A percentile compares a stretch with the other conserved stretches of the same genome.
Conservation (phyloP, 2,888 invertebrate species). For the Eudasyphora cyanicolor region DNA sequence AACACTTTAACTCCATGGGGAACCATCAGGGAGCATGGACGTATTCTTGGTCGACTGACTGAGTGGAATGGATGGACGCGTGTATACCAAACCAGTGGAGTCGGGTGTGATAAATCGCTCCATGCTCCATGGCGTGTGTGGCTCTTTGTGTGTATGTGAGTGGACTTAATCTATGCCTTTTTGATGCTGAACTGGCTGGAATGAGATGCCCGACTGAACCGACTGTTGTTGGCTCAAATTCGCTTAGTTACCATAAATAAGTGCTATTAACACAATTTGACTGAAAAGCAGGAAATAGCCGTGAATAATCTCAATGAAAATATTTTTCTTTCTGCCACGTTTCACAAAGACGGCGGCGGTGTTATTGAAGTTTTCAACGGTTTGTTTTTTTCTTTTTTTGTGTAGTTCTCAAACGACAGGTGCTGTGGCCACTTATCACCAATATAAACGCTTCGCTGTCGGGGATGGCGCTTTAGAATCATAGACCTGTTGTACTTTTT, state of each 20-base stretch:
- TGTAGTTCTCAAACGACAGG: constrained; percentile 15
- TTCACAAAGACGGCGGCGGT: background rate
- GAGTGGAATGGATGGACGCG: background rate
- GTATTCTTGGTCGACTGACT: no score
- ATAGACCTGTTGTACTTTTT: background rate
- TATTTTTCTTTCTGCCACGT: background rate
- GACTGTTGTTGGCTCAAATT: constrained; percentile 16
- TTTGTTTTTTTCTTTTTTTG: background rate
- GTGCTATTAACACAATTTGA: constrained; percentile 5
- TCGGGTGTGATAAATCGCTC: constrained; percentile 28
- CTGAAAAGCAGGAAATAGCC: constrained; percentile 9
- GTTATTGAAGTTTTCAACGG: background rate
- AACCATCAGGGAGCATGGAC: constrained; percentile 8
- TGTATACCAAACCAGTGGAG: background rate
- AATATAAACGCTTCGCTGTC: background rate
- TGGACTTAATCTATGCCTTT: constrained; percentile 8
- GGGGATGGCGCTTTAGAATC: background rate
- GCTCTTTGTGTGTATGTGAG: background rate
- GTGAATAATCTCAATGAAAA: constrained; percentile 11
- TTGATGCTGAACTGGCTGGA: constrained; percentile 13
- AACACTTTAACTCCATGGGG: constrained; percentile 16
- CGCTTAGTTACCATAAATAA: background rate
- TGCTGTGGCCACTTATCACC: background rate
- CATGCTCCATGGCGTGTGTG: background rate
- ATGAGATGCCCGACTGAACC: no score